Conservation (phyloP, 2,113 vertebrate genomes). For the Neopipo cinnamomea region DNA sequence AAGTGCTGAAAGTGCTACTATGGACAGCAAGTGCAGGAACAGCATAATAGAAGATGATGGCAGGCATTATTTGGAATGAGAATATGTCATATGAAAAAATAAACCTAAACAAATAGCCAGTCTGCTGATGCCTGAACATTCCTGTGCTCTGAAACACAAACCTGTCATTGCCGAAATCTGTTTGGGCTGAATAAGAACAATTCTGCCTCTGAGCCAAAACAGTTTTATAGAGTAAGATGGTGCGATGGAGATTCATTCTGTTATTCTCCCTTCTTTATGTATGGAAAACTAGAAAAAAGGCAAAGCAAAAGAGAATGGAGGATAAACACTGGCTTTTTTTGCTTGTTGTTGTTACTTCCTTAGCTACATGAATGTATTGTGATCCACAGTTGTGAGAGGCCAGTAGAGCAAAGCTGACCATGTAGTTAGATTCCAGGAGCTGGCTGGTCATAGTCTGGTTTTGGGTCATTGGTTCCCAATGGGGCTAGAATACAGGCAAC, state of each 20-base stretch:
- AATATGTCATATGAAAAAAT: background rate
- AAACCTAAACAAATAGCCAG: background rate
- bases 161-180: background rate
- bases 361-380: accelerated
- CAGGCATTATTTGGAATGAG: background rate
- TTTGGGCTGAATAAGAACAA: background rate
- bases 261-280: background rate
- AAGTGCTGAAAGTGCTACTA: background rate
- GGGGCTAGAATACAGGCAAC: background rate
- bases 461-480: background rate
- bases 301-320: background rate
- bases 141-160: background rate
- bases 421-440: background rate
- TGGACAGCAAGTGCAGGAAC: background rate
- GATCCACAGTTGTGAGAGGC: background rate
- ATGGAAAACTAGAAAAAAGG: background rate
- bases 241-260: background rate
- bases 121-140: background rate
- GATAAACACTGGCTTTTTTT: background rate
- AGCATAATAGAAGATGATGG: background rate
- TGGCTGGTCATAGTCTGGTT: background rate
- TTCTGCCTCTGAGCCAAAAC: background rate
- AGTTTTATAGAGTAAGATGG: background rate
- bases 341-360: background rate
- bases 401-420: background rate